phyloP scores from a whole-genome alignment of 2,888 invertebrate genomes.

The Idaea biselata region DNA sequence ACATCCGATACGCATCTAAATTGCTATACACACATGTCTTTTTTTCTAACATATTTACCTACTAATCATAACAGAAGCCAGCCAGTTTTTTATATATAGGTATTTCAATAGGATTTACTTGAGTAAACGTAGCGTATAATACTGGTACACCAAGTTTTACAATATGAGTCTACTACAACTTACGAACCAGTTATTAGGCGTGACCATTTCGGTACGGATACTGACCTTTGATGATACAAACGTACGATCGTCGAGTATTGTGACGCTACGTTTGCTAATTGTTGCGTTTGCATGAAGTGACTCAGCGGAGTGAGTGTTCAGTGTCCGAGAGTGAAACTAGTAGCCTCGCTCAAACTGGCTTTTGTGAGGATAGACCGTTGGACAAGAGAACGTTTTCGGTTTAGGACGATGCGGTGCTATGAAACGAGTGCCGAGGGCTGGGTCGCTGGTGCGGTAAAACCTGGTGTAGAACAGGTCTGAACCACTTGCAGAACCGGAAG shows the following conservation, averaged over 20 bases:
- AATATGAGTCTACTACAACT: conserved; percentile 72
- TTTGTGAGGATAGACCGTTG: conserved; percentile 41
- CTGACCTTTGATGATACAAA: conserved; percentile 78
- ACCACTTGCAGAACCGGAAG: conserved; percentile 79
- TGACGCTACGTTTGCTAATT: conserved; percentile 74
- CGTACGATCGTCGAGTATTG: conserved; percentile 63
- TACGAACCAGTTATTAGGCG: conserved; percentile 81
- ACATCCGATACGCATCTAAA: conserved; percentile 7
- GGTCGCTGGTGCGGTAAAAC: conserved; percentile 65
- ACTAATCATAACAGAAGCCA: neutral
- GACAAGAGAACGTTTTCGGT: conserved; percentile 48
- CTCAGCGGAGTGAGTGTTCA: conserved; percentile 64
- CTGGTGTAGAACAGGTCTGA: conserved; percentile 78
- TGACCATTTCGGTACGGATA: conserved; percentile 80
- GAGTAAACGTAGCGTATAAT: conserved; percentile 75
- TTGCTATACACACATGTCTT: neutral
- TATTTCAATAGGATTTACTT: conserved; percentile 63
- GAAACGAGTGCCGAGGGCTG: conserved; percentile 61
- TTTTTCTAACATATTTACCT: neutral
- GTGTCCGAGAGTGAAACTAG: conserved; percentile 53
- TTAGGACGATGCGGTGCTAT: conserved; percentile 48
- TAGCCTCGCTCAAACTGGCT: conserved; percentile 39
- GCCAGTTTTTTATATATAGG: conserved; percentile 1
- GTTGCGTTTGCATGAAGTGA: conserved; percentile 68
- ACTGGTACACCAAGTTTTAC: conserved; percentile 76